Base-by-base conservation (phyloP, 2,797 vertebrate genomes). In the Anabas testudineus region DNA sequence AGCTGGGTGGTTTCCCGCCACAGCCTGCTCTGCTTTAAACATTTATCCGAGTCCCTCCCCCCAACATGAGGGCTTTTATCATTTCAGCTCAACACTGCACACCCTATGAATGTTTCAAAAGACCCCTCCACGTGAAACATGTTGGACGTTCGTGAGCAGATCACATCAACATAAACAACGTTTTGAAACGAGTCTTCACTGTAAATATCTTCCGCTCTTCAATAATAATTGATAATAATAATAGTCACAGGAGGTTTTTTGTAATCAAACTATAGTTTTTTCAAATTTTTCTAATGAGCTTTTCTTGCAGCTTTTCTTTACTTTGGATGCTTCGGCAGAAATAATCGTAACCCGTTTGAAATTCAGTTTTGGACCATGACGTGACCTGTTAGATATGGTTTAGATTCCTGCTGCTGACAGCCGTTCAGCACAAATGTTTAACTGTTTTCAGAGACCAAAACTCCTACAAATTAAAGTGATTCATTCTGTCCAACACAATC, bases 11-110 rank as follows among this genome's bases (percentile, higher is more conserved):
- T 46, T 58, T 60, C 51, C 60, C 53, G 61, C 65, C 75, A 55
- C 47, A 55, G 49, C 34, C 49, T 5, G 24, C 32, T 15, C 55
- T 24, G 61, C 51, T 69, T 78, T 37, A 75, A 81, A 71, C 76
- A 82, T 80, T 71, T 19, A 76, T 70, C 3, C 42, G 3, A 12
- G 16, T 16, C 28, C 21, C 26, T n/a, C 60, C 42, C 19, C 58
- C 52, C 32, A 36, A 34, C 1, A 51, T 5, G 9, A 47, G 55
- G 30, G 55, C 55, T 78, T 80, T 82, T 22, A 51, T 68, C 49
- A 55, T 19, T 59, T 65, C 62, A 62, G 51, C 57, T n/a, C 59
- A 16, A 54, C 13, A 13, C 47, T 4, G 24, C 13, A 4, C 56
- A 30, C 32, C 48, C 37, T 21, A 52, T 67, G 26, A 7, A 73